Conservation (phyloP, 2,113 vertebrate species). For the Parus major region DNA sequence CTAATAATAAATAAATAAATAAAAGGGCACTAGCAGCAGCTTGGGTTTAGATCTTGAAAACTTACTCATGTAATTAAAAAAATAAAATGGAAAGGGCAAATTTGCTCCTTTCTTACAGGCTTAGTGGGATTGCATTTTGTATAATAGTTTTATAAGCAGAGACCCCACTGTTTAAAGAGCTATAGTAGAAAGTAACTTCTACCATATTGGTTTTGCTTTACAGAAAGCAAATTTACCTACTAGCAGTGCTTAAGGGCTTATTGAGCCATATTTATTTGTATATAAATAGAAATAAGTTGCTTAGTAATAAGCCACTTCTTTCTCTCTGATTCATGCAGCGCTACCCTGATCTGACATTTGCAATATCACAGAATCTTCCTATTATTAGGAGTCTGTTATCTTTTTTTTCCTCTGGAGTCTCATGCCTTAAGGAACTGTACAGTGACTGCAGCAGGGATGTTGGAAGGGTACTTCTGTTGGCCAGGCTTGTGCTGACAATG, state of each 20-base stretch:
- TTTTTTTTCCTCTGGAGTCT: not conserved
- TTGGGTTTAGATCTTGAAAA: not conserved
- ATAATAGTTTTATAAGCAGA: not conserved
- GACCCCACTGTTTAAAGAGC: not conserved
- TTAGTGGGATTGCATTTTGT: not conserved
- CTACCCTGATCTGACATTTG: not conserved
- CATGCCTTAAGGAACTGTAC: not conserved
- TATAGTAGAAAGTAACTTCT: not conserved
- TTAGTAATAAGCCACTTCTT: conserved; percentile 26
- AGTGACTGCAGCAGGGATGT: not conserved
- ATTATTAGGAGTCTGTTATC: not conserved
- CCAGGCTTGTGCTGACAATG: not conserved
- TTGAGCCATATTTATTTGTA: conserved; percentile 11
- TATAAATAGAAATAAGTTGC: conserved; percentile 49
- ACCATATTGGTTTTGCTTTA: not conserved
- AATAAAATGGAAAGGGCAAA: not conserved
- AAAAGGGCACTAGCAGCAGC: not conserved
- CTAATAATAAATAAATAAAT: not conserved
- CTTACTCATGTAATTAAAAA: not conserved
- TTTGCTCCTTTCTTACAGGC: not conserved
- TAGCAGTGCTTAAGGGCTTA: not conserved
- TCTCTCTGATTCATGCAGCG: not conserved
- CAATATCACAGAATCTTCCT: not conserved
- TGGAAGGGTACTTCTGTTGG: not conserved
- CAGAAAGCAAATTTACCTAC: not conserved